Conservation (phyloP, 2,797 vertebrate genomes). For the Craterocephalus amniculus region DNA sequence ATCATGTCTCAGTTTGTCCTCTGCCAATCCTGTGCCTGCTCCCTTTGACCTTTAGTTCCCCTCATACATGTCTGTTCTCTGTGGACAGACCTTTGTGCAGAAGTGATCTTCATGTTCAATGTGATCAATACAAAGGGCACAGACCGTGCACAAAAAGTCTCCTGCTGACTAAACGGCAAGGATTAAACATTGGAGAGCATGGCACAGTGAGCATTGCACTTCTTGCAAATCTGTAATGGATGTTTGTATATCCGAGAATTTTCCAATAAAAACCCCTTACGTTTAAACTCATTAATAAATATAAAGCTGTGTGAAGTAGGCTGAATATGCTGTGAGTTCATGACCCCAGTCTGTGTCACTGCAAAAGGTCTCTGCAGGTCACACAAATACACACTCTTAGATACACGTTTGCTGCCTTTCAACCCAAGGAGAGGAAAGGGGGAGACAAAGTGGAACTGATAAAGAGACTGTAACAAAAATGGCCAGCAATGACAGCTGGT, state of each 20-base stretch:
- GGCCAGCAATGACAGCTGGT: conserved; percentile 60
- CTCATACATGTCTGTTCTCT: conserved; percentile 70
- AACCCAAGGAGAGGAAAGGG: conserved; percentile 48
- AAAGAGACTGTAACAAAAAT: conserved; percentile 68
- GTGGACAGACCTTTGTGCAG: conserved; percentile 59
- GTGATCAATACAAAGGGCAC: conserved; percentile 80
- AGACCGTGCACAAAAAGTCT: conserved; percentile 72
- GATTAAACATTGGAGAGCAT: conserved; percentile 67
- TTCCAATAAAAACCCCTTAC: conserved; percentile 28
- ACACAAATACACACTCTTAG: conserved; percentile 46
- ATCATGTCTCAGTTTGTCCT: conserved; percentile 50
- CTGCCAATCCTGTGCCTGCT: conserved; percentile 65
- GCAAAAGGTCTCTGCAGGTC: conserved; percentile 67
- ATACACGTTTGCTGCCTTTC: conserved; percentile 44
- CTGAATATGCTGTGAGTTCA: conserved; percentile 58
- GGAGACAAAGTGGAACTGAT: conserved; percentile 38
- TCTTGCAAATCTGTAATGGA: conserved; percentile 28
- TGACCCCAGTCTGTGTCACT: conserved; percentile 69
- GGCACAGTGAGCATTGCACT: conserved; percentile 38
- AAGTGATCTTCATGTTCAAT: conserved; percentile 71
- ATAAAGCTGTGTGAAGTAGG: conserved; percentile 53
- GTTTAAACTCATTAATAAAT: conserved; percentile 73
- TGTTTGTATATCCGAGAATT: conserved; percentile 21
- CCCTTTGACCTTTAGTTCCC: conserved; percentile 70
- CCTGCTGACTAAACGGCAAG: conserved; percentile 67